Conservation (phyloP, 1,140 invertebrate genomes). For the Bombus impatiens region DNA sequence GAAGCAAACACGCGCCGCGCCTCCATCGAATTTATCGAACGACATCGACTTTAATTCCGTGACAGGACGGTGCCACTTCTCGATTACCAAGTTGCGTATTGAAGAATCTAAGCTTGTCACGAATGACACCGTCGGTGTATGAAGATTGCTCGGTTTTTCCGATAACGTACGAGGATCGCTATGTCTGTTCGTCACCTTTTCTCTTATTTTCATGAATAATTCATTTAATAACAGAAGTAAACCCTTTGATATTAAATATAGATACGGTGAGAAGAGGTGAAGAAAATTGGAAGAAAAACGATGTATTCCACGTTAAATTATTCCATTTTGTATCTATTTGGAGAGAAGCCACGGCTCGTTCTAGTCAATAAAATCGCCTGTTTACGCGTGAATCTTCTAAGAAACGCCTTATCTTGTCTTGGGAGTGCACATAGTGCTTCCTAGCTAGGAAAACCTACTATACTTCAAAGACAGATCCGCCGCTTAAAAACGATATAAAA, state of each 20-base stretch:
- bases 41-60: background rate
- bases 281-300: too few species aligned
- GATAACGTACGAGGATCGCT: background rate
- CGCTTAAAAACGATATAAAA: slow-evolving; percentile 5
- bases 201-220: background rate
- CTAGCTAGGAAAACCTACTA: background rate
- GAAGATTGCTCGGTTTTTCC: background rate
- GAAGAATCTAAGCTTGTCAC: background rate
- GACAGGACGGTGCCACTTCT: background rate
- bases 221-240: background rate
- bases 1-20: background rate
- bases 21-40: background rate
- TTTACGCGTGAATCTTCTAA: background rate
- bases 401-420: background rate
- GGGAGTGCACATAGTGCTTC: background rate
- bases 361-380: background rate
- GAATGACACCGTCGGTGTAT: slow-evolving; percentile 8
- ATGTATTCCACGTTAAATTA: too few species aligned
- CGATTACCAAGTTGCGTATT: background rate
- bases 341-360: too few species aligned
- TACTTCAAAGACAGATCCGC: background rate
- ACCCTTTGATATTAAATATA: background rate
- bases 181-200: background rate
- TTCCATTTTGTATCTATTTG: background rate
- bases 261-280: too few species aligned